These are phyloP conservation scores for Macrotrachela quadricornifera DNA, from an alignment of 1,140 invertebrate genomes.

Conservation along the genomic window DNA sequence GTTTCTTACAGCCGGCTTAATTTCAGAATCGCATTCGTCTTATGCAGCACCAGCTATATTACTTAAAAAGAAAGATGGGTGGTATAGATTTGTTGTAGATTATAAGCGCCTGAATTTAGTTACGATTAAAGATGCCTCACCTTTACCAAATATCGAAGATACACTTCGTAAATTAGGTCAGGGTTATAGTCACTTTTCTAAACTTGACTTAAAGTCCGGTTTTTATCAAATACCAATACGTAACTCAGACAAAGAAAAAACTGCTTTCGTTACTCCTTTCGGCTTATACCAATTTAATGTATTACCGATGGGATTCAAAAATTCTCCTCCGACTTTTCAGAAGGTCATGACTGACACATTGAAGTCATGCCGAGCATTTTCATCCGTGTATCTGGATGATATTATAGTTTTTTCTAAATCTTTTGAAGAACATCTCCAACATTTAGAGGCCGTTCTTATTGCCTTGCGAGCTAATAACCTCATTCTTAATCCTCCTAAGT, in stretches of 20 bases:
- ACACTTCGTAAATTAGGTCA: too few species aligned
- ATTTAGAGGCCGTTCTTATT: too few species aligned
- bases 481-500: too few species aligned
- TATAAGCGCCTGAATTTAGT: slow-evolving; percentile 4
- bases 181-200: background rate
- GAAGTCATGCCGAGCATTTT: too few species aligned
- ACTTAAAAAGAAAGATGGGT: background rate
- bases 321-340: too few species aligned
- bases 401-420: too few species aligned
- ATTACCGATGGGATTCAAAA: too few species aligned
- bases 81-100: slow-evolving; percentile 7
- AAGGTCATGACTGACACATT: too few species aligned
- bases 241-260: background rate
- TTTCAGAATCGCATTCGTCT: slow-evolving; percentile 14
- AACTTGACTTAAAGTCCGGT: background rate
- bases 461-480: too few species aligned
- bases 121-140: slow-evolving; percentile 3
- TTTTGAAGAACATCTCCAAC: too few species aligned
- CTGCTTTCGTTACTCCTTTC: background rate
- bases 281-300: too few species aligned
- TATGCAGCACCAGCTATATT: slow-evolving; percentile 28
- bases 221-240: background rate
- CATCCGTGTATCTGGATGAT: too few species aligned
- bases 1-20: slow-evolving; percentile 1
- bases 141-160: slow-evolving; percentile 2